Conservation (phyloP, 2,888 invertebrate genomes). For the Tiphia femorata region DNA sequence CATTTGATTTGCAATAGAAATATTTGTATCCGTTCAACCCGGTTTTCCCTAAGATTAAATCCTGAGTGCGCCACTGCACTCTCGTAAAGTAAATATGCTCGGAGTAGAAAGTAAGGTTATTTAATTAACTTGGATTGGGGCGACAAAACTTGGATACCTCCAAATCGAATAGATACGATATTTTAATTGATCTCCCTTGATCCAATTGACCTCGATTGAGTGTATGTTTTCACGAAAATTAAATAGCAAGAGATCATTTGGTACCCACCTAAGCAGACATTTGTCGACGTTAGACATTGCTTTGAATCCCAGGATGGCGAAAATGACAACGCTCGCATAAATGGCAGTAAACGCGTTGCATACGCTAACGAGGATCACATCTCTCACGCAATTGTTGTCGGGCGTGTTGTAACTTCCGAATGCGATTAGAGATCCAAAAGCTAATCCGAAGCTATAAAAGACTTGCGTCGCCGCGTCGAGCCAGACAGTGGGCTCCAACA, state of each 20-base stretch:
- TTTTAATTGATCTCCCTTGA: no score
- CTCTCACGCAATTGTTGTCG: slow-evolving; percentile 94
- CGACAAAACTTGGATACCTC: no score
- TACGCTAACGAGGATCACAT: slow-evolving; percentile 90
- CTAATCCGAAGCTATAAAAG: slow-evolving; percentile 92
- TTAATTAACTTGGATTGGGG: no score
- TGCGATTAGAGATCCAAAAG: slow-evolving; percentile 95
- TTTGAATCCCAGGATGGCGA: slow-evolving; percentile 95
- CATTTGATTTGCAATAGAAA: no score
- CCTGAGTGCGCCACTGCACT: no score
- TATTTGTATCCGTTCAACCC: no score
- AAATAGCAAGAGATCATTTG: slow-evolving; percentile 44
- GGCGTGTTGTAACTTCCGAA: slow-evolving; percentile 96
- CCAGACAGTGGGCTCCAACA: slow-evolving; percentile 92
- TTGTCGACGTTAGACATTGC: slow-evolving; percentile 91
- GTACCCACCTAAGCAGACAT: slow-evolving; percentile 83
- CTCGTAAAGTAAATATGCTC: no score
- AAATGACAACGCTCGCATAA: slow-evolving; percentile 95
- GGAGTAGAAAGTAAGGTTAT: no score
- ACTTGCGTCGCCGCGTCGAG: slow-evolving; percentile 97
- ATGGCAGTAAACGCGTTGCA: slow-evolving; percentile 95
- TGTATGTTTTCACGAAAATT: no score
- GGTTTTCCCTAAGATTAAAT: no score
- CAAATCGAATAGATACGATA: no score
- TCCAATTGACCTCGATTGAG: no score